Evolutionary conservation across 2,888 invertebrate genomes (phyloP).

Genomic region (Dinocampus coccinellae): DNA sequence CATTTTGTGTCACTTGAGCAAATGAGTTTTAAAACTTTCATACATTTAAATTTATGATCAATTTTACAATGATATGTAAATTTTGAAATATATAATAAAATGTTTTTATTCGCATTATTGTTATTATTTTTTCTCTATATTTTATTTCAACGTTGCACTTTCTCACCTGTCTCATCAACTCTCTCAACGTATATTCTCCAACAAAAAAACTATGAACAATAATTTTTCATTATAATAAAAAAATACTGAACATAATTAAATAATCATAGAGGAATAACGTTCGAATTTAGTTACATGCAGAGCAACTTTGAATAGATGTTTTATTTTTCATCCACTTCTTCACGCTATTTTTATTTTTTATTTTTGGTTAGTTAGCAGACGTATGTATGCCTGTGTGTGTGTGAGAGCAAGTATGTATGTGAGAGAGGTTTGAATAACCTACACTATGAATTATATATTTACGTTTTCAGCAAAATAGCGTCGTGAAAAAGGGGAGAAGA

Average conservation of each 20-base stretch:
- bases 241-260: slow-evolving; percentile 11
- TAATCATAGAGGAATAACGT: slow-evolving; percentile 7
- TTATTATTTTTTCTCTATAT: no score
- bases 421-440: not conserved
- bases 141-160: no score
- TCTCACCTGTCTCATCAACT: no score
- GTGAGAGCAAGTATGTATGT: not conserved
- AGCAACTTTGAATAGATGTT: slow-evolving; percentile 18
- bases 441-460: slow-evolving; percentile 7
- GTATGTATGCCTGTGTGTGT: not conserved
- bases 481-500: not conserved
- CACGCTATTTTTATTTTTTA: no score
- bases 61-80: no score
- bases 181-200: not conserved
- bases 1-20: no score
- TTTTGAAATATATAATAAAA: no score
- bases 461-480: slow-evolving; percentile 1
- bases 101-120: no score
- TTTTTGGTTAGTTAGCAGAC: no score
- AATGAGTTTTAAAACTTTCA: no score
- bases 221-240: not conserved
- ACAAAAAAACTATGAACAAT: not conserved
- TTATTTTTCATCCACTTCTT: not conserved
- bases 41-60: no score
- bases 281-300: slow-evolving; percentile 7